These are phyloP conservation scores for Stegophylla sp. DNA, from an alignment of 2,888 invertebrate genomes.

Conservation along the genomic window DNA sequence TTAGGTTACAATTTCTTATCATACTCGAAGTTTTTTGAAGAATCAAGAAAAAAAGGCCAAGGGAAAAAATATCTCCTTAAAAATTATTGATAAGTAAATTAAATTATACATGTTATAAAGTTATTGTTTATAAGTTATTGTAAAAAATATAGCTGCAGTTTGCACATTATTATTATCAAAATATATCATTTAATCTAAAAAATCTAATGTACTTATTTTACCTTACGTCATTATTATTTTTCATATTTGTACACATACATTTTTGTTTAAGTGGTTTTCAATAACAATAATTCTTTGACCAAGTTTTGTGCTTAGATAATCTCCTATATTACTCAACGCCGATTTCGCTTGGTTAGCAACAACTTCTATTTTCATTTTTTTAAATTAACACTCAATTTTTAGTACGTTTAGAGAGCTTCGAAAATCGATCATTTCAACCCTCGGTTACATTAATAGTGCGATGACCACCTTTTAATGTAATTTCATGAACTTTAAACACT, in stretches of 20 bases:
- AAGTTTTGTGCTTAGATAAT: background rate
- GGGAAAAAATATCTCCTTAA: too few species aligned
- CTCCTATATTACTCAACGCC: background rate
- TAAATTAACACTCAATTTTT: background rate
- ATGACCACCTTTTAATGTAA: background rate
- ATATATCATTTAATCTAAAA: too few species aligned
- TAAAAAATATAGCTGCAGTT: too few species aligned
- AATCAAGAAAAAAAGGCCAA: too few species aligned
- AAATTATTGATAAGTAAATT: too few species aligned
- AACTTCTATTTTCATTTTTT: constrained; percentile 7
- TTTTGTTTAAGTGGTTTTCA: background rate
- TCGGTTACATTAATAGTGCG: background rate
- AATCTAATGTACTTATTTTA: too few species aligned
- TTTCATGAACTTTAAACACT: background rate
- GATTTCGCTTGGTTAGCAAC: background rate
- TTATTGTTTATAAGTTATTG: too few species aligned
- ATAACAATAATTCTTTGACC: background rate
- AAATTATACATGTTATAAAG: too few species aligned
- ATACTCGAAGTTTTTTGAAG: too few species aligned
- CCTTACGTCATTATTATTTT: constrained; percentile 4
- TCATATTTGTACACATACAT: background rate
- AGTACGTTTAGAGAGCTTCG: background rate
- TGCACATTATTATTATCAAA: too few species aligned
- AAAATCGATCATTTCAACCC: background rate
- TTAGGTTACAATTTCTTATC: too few species aligned